Percentiles rank a stretch among this genome's conserved stretches.
Evolutionary conservation across 2,888 invertebrate species (phyloP).

Genomic region (Odontocolon sp.): DNA sequence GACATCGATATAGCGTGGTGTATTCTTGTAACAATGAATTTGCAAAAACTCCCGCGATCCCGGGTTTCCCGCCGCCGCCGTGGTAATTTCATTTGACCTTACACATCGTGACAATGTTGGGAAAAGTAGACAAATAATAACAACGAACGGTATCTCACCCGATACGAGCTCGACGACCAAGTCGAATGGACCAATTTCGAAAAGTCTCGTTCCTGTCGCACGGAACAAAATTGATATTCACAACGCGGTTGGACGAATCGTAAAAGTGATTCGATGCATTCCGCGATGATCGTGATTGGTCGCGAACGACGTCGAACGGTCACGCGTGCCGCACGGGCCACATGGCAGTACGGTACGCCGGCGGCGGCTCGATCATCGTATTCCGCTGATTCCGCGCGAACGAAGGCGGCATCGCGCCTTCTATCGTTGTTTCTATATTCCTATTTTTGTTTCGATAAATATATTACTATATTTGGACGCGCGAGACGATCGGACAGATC

Average conservation of each 20-base stretch:
- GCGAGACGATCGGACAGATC: no score
- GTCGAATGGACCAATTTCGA: neutral
- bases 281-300: neutral
- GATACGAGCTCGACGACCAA: neutral
- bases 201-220: neutral
- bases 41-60: no score
- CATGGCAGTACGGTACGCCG: no score
- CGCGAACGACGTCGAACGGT: constrained; percentile 34
- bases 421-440: neutral
- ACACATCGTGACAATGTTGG: no score
- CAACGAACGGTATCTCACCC: no score
- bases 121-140: no score
- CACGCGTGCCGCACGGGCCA: constrained; percentile 33
- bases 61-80: no score
- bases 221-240: constrained; percentile 33
- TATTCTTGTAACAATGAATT: no score
- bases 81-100: no score
- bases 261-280: neutral
- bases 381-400: constrained; percentile 56
- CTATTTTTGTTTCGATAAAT: neutral
- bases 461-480: neutral
- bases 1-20: no score
- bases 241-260: neutral
- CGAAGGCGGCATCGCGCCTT: constrained; percentile 24
- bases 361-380: constrained; percentile 56